phyloP scores from a whole-genome alignment of 2,113 vertebrate species.

The Limnothrissa miodon region DNA sequence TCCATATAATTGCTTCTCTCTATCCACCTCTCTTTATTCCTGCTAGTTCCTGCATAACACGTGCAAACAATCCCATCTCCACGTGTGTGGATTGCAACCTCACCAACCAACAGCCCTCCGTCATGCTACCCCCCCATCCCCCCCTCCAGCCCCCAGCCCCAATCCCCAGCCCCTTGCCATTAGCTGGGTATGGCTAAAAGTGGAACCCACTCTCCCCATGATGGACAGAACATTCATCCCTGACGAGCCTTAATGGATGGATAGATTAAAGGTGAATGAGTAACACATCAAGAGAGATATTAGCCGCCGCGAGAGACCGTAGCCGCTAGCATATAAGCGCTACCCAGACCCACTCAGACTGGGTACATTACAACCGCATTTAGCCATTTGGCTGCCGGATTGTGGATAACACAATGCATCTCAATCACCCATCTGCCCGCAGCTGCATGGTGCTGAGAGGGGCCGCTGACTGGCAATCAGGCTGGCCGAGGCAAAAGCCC shows the following conservation, averaged over 20 bases:
- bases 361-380: not conserved
- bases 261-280: not conserved
- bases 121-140: not conserved
- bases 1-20: not conserved
- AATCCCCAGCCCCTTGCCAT: not conserved
- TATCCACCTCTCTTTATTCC: not conserved
- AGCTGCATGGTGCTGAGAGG: not conserved
- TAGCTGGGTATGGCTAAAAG: not conserved
- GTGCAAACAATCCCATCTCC: not conserved
- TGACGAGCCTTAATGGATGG: not conserved
- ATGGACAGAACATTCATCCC: not conserved
- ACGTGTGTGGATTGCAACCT: not conserved
- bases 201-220: not conserved
- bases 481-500: not conserved
- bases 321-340: not conserved
- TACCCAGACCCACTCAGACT: not conserved
- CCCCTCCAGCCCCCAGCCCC: not conserved
- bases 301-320: not conserved
- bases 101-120: not conserved
- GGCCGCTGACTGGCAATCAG: constrained; percentile 21
- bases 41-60: not conserved
- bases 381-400: not conserved
- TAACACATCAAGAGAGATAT: not conserved
- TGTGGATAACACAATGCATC: constrained; percentile 1
- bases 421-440: not conserved